Evolutionary conservation across 2,888 invertebrate genomes (phyloP), one percentile per base, ranked within the genome.

Genomic region (Ypsolopha scabrella): DNA sequence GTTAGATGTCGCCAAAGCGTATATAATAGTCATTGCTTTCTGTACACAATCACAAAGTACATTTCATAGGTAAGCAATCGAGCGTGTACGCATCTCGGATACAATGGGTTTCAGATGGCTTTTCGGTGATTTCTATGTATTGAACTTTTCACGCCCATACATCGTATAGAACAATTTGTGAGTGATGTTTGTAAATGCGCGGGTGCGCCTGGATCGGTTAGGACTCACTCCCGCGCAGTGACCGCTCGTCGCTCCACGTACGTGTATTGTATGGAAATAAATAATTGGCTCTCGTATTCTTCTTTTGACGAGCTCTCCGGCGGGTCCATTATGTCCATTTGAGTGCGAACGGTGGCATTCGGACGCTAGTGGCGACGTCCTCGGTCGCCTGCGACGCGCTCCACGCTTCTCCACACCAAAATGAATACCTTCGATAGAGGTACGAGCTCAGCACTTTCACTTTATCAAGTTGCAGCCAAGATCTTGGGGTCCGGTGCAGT

Each of bases 201-300:
- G 9, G 10, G 39, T 11, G 39, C 39, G 10, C 39, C 24, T 24
- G 24, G 24, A 3, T 24, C n/a, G 38, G 24, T 38, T 9, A 3
- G 71, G 71, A 75, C 67, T 75, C 76, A 77, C 74, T 79, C 76
- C 70, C 74, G 71, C 73, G 73, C 74, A 74, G 79, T 72, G 75
- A 66, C 74, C 72, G 77, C 67, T 70, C 72, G 73, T 65, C 65
- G 68, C 61, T 68, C 79, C 75, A 77, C 81, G 80, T 80, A 71
- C 75, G 72, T 70, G 74, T 77, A 83, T 82, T 83, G 81, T 83
- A 82, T 80, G 76, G 75, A 75, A 82, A 79, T 83, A 80, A 74
- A 76, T 83, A 85, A 85, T 83, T 83, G 85, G 74, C 67, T 70
- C 64, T 69, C 70, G 77, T 82, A 82, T 83, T 83, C 82, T 82